phyloP scores from a whole-genome alignment of 2,113 vertebrate species.

The Catagonus wagneri region DNA sequence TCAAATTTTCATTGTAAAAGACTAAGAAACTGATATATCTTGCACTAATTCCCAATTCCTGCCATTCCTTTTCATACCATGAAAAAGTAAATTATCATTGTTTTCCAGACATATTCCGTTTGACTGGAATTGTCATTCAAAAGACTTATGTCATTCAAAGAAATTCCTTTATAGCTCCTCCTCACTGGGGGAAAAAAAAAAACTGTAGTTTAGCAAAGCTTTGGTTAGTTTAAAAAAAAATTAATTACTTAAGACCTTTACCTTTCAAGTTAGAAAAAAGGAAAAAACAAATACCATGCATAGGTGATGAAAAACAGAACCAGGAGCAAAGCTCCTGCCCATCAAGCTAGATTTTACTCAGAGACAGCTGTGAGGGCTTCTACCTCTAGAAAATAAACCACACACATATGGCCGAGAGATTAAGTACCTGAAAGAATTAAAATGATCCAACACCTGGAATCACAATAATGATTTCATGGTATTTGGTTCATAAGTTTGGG shows the following conservation, averaged over 20 bases:
- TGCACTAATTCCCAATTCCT: conserved; percentile 18
- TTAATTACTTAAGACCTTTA: neutral
- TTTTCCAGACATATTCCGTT: neutral
- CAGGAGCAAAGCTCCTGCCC: neutral
- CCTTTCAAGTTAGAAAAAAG: conserved; percentile 1
- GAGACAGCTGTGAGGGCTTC: neutral
- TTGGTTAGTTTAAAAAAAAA: neutral
- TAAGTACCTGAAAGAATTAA: neutral
- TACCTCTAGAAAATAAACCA: neutral
- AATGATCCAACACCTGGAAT: conserved; percentile 40
- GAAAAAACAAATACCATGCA: neutral
- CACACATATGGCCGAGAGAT: neutral
- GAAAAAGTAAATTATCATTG: conserved; percentile 33
- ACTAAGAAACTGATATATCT: neutral
- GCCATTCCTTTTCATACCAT: neutral
- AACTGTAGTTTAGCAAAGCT: neutral
- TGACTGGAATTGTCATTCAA: neutral
- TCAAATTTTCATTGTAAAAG: conserved; percentile 7
- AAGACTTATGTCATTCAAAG: conserved; percentile 4
- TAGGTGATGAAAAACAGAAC: neutral
- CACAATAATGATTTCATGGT: neutral
- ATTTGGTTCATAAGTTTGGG: neutral
- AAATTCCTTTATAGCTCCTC: neutral
- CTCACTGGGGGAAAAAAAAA: neutral
- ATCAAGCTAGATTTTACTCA: neutral